A percentile compares a stretch with the other conserved stretches of the same genome.
phyloP scores from a whole-genome alignment of 2,797 vertebrate species.

The Typhlichthys eigenmanni region DNA sequence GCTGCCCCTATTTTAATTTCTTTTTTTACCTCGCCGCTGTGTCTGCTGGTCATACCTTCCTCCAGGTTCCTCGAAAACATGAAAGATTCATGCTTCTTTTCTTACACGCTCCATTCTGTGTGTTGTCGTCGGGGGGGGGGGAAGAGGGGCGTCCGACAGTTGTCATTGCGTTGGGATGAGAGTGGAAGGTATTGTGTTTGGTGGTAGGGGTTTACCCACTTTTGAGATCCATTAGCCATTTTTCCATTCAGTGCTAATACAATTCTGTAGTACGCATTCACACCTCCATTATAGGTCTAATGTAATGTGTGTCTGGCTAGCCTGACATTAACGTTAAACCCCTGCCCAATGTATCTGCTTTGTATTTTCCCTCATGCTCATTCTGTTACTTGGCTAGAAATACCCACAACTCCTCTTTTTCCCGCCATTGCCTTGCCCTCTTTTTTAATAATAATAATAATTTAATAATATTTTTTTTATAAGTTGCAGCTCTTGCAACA shows the following conservation, averaged over 20 bases:
- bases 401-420: neutral
- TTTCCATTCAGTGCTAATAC: slow-evolving; percentile 31
- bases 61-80: slow-evolving; percentile 42
- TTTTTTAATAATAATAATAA: too few species aligned
- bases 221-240: slow-evolving; percentile 61
- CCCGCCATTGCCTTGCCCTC: neutral
- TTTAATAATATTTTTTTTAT: slow-evolving; percentile 7
- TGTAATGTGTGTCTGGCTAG: slow-evolving; percentile 49
- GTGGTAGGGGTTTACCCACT: slow-evolving; percentile 36
- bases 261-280: slow-evolving; percentile 25
- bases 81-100: slow-evolving; percentile 64
- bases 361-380: too few species aligned
- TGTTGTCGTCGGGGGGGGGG: slow-evolving; percentile 31
- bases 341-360: too few species aligned
- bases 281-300: slow-evolving; percentile 42
- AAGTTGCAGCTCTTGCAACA: slow-evolving; percentile 25
- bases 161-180: slow-evolving; percentile 15
- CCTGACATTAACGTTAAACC: slow-evolving; percentile 19
- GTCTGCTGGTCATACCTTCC: slow-evolving; percentile 49
- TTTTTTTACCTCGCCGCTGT: slow-evolving; percentile 36
- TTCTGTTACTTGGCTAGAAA: neutral
- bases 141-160: slow-evolving; percentile 17
- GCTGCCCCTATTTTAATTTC: slow-evolving; percentile 21
- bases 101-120: slow-evolving; percentile 40
- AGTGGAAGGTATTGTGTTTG: slow-evolving; percentile 30